Base-by-base conservation (phyloP, 2,888 invertebrate species). In the Chrysolina americana region DNA sequence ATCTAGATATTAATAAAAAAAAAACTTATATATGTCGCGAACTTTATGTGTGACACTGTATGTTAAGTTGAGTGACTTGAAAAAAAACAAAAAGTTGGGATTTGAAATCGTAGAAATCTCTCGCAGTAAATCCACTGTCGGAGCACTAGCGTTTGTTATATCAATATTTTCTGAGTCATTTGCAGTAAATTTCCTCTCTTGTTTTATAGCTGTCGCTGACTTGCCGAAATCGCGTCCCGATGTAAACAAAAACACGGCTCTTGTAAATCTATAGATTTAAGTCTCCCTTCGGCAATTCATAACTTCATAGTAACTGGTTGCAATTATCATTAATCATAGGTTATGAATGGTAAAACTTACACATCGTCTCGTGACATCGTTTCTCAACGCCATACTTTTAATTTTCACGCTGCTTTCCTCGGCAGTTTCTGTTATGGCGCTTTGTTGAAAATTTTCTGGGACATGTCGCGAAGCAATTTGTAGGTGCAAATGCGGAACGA, bases 251-350 rank as follows among this genome's bases (percentile, higher is more conserved):
- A 85, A 85, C 84, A 81, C 75, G 74, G 81, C 82, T 80, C 83
- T 83, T 83, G 83, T 83, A 83, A 83, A 83, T 83, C 82, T 81
- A 82, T 83, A 81, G 82, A 81, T 82, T 81, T 78, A 81, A 79
- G 81, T 81, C 78, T 73, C 79, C 80, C 81, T 79, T 78, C 79
- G 77, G 82, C 83, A 85, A 86, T 86, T 86, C 85, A 86, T 86
- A 85, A 86, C 86, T 86, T 84, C 84, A 85, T 86, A 85, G 81
- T 83, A 83, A 81, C 83, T 78, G 80, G 81, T 82, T 79, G 85
- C 86, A 87, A 87, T 87, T 87, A 87, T 86, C 87, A 87, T 87
- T 87, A 86, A 87, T 87, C 87, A 87, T 84, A 83, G 81, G 85
- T 87, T 87, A 87, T 87, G 87, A 87, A 87, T 87, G 85, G 87